These are phyloP conservation scores for Glaucidium brasilianum DNA, from an alignment of 2,113 vertebrate species.

Conservation along the genomic window DNA sequence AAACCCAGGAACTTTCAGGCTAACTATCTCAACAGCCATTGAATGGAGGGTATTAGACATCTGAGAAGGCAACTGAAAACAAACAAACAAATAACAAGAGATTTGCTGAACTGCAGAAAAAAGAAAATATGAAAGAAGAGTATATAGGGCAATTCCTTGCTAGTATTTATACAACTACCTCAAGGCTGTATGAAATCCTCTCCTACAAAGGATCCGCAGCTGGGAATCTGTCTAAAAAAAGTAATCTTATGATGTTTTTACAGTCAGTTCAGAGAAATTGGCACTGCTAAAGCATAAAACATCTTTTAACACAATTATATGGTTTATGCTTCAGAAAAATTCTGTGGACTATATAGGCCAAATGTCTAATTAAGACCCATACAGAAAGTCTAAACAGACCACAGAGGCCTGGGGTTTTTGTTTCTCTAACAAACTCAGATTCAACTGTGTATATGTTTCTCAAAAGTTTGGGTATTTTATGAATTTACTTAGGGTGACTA, in stretches of 20 bases:
- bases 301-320: neutral
- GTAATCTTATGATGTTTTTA: neutral
- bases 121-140: accelerated
- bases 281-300: neutral
- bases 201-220: neutral
- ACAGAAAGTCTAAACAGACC: neutral
- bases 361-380: neutral
- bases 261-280: neutral
- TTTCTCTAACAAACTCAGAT: neutral
- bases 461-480: neutral
- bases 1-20: neutral
- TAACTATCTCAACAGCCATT: neutral
- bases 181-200: neutral
- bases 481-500: neutral
- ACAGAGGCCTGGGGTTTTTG: accelerated
- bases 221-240: neutral
- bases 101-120: neutral
- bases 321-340: neutral
- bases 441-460: neutral
- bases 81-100: neutral
- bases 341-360: neutral
- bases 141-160: neutral
- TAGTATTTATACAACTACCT: accelerated
- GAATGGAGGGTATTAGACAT: neutral
- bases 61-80: neutral